These are phyloP conservation scores for Colius striatus DNA, from an alignment of 2,113 vertebrate genomes.

Conservation along the genomic window DNA sequence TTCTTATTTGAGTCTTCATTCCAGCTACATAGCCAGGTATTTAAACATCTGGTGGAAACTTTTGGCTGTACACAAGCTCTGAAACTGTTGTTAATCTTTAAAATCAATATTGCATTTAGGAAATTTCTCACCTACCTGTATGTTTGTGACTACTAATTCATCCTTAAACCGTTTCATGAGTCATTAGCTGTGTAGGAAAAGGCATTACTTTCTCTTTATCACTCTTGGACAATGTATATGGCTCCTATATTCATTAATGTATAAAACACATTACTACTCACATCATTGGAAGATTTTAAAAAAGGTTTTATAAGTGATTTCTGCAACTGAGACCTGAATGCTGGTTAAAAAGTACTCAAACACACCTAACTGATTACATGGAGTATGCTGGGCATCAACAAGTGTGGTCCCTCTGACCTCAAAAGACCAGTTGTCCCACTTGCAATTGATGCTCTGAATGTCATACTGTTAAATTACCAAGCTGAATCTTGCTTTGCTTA, in stretches of 20 bases:
- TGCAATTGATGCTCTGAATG: neutral
- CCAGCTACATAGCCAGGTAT: conserved; percentile 2
- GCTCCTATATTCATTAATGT: neutral
- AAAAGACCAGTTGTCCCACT: neutral
- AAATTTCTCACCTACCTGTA: conserved; percentile 24
- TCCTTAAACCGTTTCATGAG: neutral
- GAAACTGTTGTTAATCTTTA: conserved; percentile 68
- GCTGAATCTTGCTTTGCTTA: neutral
- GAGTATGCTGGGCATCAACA: neutral
- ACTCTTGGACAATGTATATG: neutral
- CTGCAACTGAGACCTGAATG: neutral
- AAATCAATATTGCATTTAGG: conserved; percentile 59
- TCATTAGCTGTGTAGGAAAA: conserved; percentile 5
- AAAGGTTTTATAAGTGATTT: neutral
- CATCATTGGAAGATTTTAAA: neutral
- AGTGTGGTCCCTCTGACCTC: neutral
- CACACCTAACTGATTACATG: neutral
- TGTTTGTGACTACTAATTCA: conserved; percentile 26
- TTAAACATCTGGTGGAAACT: conserved; percentile 33
- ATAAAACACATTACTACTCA: neutral
- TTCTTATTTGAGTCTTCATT: conserved; percentile 54
- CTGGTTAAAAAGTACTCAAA: neutral
- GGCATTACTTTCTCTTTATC: neutral
- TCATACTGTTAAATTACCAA: neutral
- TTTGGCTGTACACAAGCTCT: neutral